Conservation (phyloP, 2,797 vertebrate genomes). For the Karalla daura region DNA sequence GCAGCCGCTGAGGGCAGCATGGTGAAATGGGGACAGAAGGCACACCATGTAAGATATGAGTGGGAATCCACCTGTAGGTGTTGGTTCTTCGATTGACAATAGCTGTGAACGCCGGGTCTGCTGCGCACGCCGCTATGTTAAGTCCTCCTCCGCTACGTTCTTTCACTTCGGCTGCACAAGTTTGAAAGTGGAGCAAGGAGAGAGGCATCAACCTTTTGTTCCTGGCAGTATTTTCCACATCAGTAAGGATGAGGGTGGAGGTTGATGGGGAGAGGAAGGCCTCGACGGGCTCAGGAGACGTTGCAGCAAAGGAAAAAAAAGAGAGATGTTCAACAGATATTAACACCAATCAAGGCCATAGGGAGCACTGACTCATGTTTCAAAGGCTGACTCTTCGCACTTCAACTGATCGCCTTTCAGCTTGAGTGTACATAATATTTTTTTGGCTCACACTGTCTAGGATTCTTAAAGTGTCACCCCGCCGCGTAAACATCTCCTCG, state of each 20-base stretch:
- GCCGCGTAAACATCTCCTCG: slow-evolving; percentile 36
- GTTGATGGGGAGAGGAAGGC: slow-evolving; percentile 56
- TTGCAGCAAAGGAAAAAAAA: slow-evolving; percentile 19
- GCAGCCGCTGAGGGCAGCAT: slow-evolving; percentile 39
- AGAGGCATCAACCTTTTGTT: slow-evolving; percentile 51
- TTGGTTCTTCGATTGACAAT: neutral
- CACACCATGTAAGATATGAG: slow-evolving; percentile 41
- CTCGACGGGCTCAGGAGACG: slow-evolving; percentile 49
- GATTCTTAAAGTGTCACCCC: slow-evolving; percentile 26
- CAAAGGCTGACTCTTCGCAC: slow-evolving; percentile 19
- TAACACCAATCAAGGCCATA: slow-evolving; percentile 53
- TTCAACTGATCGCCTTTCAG: slow-evolving; percentile 48
- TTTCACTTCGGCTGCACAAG: slow-evolving; percentile 7
- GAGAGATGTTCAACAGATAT: slow-evolving; percentile 55
- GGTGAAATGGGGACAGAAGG: slow-evolving; percentile 39
- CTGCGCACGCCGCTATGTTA: neutral
- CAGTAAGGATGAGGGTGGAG: slow-evolving; percentile 55
- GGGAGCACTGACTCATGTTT: slow-evolving; percentile 31
- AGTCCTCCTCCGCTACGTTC: neutral
- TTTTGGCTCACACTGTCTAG: slow-evolving; percentile 19
- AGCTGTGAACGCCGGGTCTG: slow-evolving; percentile 8
- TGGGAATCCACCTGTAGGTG: slow-evolving; percentile 27
- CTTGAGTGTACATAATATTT: slow-evolving; percentile 38
- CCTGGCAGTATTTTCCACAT: slow-evolving; percentile 62
- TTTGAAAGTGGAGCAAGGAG: slow-evolving; percentile 51